Conservation (phyloP, 1,140 invertebrate genomes). For the Drosophila eugracilis region DNA sequence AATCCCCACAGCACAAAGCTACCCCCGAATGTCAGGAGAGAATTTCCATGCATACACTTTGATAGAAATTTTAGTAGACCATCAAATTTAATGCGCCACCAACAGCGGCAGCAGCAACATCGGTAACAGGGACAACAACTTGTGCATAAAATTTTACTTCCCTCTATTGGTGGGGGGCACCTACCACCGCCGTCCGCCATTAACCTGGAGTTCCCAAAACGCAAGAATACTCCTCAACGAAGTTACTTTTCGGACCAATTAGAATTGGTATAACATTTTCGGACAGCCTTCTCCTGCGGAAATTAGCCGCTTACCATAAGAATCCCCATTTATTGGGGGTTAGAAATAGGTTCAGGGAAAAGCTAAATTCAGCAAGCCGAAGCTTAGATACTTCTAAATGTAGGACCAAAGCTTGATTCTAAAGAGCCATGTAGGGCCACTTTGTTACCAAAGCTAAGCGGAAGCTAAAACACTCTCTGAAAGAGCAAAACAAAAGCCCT, state of each 20-base stretch:
- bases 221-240: neutral
- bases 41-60: constrained; percentile 69
- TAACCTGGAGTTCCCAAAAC: constrained; percentile 15
- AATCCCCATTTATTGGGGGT: constrained; percentile 16
- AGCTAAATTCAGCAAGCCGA: too few relatives aligned
- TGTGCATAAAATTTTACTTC: constrained; percentile 74
- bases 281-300: constrained; percentile 50
- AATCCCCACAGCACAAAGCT: constrained; percentile 14
- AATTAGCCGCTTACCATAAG: constrained; percentile 30
- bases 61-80: constrained; percentile 80
- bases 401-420: too few relatives aligned
- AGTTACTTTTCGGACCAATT: constrained; percentile 36
- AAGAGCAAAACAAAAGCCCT: constrained; percentile 17
- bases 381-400: too few relatives aligned
- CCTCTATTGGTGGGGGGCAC: constrained; percentile 1
- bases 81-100: constrained; percentile 76
- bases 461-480: too few relatives aligned
- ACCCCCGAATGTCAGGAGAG: constrained; percentile 27
- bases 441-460: too few relatives aligned
- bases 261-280: constrained; percentile 56
- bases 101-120: constrained; percentile 23
- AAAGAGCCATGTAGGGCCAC: too few relatives aligned
- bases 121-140: constrained; percentile 34
- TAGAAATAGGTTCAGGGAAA: too few relatives aligned
- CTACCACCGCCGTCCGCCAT: neutral